A percentile compares a stretch with the other conserved stretches of the same genome.
These are phyloP conservation scores for Mimas tiliae DNA, from an alignment of 2,888 invertebrate species.

Conservation along the genomic window DNA sequence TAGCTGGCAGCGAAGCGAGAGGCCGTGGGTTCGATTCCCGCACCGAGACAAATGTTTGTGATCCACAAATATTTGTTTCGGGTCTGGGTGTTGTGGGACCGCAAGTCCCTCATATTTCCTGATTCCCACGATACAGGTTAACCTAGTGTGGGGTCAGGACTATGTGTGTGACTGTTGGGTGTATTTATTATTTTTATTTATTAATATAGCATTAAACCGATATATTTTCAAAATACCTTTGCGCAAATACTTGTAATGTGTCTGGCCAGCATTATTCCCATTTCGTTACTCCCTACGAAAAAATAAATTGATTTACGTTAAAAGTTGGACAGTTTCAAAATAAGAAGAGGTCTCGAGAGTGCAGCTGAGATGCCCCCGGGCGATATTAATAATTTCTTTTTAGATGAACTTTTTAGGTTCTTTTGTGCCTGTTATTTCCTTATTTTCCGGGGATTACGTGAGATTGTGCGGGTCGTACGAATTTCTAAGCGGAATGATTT, in stretches of 20 bases:
- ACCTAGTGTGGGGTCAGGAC: no score
- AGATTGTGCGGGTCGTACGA: not conserved
- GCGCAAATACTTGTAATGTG: not conserved
- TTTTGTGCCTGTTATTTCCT: slow-evolving; percentile 16
- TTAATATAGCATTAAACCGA: no score
- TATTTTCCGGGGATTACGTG: not conserved
- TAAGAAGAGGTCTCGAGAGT: slow-evolving; percentile 46
- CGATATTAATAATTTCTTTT: slow-evolving; percentile 25
- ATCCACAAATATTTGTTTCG: no score
- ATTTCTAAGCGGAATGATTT: not conserved
- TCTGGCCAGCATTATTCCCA: slow-evolving; percentile 25
- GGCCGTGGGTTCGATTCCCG: no score
- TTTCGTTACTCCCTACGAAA: slow-evolving; percentile 39
- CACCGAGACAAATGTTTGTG: no score
- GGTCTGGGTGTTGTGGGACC: no score
- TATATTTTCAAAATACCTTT: not conserved
- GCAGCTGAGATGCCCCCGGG: slow-evolving; percentile 34
- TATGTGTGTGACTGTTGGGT: no score
- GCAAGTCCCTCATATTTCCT: no score
- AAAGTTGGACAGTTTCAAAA: slow-evolving; percentile 58
- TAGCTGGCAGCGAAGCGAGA: no score
- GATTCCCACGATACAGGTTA: no score
- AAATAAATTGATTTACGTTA: slow-evolving; percentile 59
- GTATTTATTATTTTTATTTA: no score
- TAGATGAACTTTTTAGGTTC: slow-evolving; percentile 19